phyloP scores from a whole-genome alignment of 2,797 vertebrate species.

The Acanthornis magna region DNA sequence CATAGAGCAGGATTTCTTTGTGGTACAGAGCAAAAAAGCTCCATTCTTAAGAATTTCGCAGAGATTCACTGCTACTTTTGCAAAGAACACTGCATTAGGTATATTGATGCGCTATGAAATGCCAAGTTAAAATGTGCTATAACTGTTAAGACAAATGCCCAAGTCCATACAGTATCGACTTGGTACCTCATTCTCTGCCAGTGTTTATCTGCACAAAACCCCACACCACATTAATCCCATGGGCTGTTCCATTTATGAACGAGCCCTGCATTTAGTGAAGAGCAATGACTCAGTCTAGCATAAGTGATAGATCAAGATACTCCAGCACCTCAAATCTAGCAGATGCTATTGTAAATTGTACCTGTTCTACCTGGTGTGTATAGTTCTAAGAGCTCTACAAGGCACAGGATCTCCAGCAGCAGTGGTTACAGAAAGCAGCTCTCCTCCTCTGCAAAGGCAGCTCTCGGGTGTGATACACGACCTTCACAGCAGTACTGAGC shows the following conservation, averaged over 20 bases:
- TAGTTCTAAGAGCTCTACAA: background rate
- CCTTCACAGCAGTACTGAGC: background rate
- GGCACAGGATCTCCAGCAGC: background rate
- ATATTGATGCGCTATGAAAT: constrained; percentile 3
- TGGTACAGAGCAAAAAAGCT: background rate
- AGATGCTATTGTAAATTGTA: background rate
- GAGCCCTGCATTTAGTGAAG: background rate
- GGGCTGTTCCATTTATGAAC: background rate
- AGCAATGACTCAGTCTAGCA: background rate
- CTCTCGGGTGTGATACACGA: background rate
- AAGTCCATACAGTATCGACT: background rate
- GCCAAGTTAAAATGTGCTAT: background rate
- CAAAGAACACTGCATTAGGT: background rate
- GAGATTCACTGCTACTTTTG: background rate
- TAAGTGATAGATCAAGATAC: background rate
- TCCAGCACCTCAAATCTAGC: background rate
- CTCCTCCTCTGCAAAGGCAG: background rate
- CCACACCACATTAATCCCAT: background rate
- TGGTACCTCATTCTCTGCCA: background rate
- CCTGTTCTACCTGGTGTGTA: background rate
- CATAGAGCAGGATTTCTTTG: background rate
- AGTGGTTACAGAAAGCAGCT: background rate
- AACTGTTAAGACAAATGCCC: background rate
- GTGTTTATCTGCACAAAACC: background rate
- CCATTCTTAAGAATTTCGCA: background rate